Evolutionary conservation across 2,888 invertebrate genomes (phyloP).

Genomic region (Blastobasis adustella): DNA sequence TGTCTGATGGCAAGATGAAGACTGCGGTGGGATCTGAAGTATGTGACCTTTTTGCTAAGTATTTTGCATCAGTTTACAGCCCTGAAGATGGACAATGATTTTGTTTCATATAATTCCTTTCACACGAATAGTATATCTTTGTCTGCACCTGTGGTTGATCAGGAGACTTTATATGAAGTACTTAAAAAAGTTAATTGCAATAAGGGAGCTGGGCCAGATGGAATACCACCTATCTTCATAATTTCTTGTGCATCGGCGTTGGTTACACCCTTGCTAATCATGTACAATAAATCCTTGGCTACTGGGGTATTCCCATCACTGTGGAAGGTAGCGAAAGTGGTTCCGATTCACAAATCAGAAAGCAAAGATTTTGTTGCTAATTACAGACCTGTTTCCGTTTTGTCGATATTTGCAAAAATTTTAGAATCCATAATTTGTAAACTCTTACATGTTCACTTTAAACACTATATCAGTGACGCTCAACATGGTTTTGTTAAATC

Average conservation of each 20-base stretch:
- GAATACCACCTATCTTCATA: constrained; percentile 10
- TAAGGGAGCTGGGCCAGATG: constrained; percentile 10
- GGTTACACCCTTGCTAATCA: constrained; percentile 2
- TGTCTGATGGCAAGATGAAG: constrained; percentile 2
- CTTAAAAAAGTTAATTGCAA: not conserved
- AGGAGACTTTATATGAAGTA: not conserved
- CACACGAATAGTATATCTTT: not conserved
- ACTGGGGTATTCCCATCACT: constrained; percentile 8
- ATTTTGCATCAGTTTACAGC: not conserved
- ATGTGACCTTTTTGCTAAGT: not conserved
- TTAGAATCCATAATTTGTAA: constrained; percentile 12
- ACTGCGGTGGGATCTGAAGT: too few species aligned
- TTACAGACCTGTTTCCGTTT: constrained; percentile 3
- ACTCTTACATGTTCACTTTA: constrained; percentile 1
- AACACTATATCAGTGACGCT: not conserved
- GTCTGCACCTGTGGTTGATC: not conserved
- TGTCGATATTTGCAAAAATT: constrained; percentile 9
- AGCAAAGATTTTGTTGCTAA: not conserved
- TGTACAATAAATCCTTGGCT: constrained; percentile 11
- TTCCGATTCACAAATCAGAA: constrained; percentile 11
- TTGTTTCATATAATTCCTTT: not conserved
- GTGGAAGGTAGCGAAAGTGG: constrained; percentile 13
- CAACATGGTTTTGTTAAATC: constrained; percentile 11
- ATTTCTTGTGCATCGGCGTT: constrained; percentile 3
- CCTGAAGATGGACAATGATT: constrained; percentile 5